Evolutionary conservation across 2,797 vertebrate species (phyloP).

Genomic region (Oreortyx pictus): DNA sequence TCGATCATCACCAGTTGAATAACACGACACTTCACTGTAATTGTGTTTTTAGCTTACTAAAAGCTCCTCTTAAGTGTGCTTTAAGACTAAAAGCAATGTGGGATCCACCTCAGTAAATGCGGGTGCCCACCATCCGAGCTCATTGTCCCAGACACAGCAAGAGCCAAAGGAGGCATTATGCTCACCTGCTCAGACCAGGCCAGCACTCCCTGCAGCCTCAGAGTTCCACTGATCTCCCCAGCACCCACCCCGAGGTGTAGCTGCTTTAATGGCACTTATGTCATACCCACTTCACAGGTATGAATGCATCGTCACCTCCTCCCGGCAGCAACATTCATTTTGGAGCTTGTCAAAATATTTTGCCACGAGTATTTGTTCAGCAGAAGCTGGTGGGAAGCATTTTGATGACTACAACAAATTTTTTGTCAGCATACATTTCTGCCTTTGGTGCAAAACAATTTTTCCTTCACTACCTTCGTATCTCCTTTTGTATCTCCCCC

Average conservation of each 20-base stretch:
- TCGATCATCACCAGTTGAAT: constrained; percentile 17
- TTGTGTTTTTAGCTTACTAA: constrained; percentile 39
- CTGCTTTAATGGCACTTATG: background rate
- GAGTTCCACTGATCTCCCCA: background rate
- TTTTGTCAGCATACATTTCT: background rate
- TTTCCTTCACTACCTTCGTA: background rate
- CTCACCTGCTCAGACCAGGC: background rate
- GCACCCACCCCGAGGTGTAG: background rate
- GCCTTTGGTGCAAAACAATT: background rate
- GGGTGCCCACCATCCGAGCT: background rate
- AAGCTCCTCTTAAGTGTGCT: background rate
- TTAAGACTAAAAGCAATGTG: background rate
- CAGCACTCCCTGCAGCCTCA: background rate
- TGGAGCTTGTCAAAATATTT: constrained; percentile 27
- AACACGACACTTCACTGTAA: constrained; percentile 14
- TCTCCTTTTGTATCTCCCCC: background rate
- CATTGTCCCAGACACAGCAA: background rate
- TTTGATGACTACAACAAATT: background rate
- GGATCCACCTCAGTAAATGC: background rate
- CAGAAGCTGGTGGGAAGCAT: background rate
- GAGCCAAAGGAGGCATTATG: background rate
- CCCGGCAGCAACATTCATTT: background rate
- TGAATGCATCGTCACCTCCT: background rate
- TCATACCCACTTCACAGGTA: background rate
- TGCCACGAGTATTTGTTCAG: background rate